phyloP scores from a whole-genome alignment of 2,113 vertebrate genomes.

The Barbus barbus region DNA sequence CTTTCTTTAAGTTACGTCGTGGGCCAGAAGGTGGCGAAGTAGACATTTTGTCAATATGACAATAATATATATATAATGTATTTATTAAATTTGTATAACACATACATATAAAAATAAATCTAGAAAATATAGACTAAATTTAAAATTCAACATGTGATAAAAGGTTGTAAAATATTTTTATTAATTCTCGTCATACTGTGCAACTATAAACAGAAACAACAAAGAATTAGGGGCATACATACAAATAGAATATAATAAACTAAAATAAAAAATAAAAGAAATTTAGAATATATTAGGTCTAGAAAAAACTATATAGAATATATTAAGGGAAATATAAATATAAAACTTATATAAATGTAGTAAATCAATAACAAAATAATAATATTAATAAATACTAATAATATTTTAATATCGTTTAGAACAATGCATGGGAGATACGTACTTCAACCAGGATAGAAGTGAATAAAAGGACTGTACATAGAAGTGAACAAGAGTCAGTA shows the following conservation, averaged over 20 bases:
- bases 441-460: background rate
- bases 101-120: no score
- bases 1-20: background rate
- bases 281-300: no score
- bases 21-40: background rate
- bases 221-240: no score
- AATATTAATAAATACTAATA: background rate
- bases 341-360: background rate
- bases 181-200: background rate
- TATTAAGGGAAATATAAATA: no score
- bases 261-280: no score
- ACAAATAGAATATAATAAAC: no score
- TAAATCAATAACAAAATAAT: background rate
- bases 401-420: background rate
- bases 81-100: no score
- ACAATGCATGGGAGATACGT: background rate
- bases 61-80: no score
- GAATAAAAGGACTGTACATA: background rate
- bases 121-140: background rate
- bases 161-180: background rate
- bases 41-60: no score
- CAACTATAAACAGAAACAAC: no score
- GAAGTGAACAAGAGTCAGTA: background rate
- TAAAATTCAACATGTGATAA: no score
- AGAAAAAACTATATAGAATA: no score